Conservation (phyloP, 2,113 vertebrate genomes). For the Hypanus sabinus region DNA sequence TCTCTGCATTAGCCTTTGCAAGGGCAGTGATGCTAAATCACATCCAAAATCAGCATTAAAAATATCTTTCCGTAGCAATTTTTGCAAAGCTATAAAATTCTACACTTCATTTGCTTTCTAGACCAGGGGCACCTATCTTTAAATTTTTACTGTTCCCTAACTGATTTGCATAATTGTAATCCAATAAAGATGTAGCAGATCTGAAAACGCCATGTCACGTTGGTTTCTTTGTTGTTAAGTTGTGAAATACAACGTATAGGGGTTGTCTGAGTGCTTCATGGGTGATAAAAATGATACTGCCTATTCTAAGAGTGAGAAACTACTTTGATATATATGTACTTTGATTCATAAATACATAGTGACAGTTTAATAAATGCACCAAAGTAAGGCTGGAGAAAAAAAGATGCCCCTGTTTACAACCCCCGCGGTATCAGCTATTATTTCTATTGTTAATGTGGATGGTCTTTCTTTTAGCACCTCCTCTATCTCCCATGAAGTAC, state of each 20-base stretch:
- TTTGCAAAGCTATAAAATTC: background rate
- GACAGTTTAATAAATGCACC: conserved; percentile 40
- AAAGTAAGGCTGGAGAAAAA: conserved; percentile 36
- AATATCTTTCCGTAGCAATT: background rate
- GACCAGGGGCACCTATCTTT: background rate
- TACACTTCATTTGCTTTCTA: background rate
- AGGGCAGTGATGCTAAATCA: background rate
- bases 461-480: conserved; percentile 51
- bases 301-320: conserved; percentile 13
- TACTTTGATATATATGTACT: conserved; percentile 34
- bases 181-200: conserved; percentile 20
- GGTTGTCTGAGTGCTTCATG: background rate
- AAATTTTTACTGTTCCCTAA: background rate
- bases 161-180: background rate
- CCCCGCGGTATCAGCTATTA: conserved; percentile 54
- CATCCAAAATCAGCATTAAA: background rate
- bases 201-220: background rate
- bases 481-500: conserved; percentile 37
- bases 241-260: conserved; percentile 24
- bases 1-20: background rate
- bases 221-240: conserved; percentile 32
- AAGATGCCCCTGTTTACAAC: conserved; percentile 36
- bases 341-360: conserved; percentile 40
- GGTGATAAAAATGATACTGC: conserved; percentile 35
- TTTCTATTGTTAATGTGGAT: conserved; percentile 57